phyloP scores from a whole-genome alignment of 2,888 invertebrate species.

The Protonemura montana region DNA sequence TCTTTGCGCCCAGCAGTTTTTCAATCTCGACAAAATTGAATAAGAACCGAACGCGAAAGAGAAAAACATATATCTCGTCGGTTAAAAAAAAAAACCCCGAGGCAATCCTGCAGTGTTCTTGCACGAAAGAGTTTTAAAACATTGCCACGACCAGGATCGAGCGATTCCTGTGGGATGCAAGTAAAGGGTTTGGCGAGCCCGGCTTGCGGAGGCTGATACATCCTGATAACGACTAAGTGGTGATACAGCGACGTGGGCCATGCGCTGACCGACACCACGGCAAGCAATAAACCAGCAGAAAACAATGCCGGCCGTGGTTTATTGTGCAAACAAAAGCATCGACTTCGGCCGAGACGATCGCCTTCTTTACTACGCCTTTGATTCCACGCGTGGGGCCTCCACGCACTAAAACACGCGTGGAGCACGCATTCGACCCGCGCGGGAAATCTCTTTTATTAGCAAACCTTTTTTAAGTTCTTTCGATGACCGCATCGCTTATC shows the following conservation, averaged over 20 bases:
- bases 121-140: background rate
- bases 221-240: slow-evolving; percentile 4
- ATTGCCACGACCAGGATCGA: background rate
- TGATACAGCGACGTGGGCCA: no score
- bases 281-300: background rate
- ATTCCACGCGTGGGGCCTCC: no score
- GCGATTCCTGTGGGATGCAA: background rate
- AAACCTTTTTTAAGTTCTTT: background rate
- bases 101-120: background rate
- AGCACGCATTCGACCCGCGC: background rate
- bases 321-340: background rate
- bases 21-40: slow-evolving; percentile 12
- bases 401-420: no score
- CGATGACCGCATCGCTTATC: background rate
- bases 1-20: background rate
- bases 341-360: background rate
- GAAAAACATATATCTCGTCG: background rate
- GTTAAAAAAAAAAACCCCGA: background rate
- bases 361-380: no score
- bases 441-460: background rate
- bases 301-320: background rate
- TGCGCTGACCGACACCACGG: no score
- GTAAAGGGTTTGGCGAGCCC: no score
- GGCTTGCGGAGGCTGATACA: background rate
- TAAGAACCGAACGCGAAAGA: background rate